Evolutionary conservation across 2,888 invertebrate genomes (phyloP), one percentile per base, ranked within the genome.

Genomic region (Nomada flava): DNA sequence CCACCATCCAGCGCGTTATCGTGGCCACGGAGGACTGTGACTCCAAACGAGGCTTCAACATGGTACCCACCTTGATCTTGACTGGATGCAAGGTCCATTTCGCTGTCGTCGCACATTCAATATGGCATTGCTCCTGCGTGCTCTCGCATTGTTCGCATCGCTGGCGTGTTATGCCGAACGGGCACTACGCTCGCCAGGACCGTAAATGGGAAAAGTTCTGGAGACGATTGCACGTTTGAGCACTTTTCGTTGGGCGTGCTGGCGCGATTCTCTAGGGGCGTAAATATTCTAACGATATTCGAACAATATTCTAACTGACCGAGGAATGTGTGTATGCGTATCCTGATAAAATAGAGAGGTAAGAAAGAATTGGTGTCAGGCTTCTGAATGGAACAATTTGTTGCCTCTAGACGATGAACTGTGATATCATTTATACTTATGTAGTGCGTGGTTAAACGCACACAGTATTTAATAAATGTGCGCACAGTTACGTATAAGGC

Each of bases 21-120:
- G 76, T 87, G 76, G 59, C 73, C 79, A 53, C 67, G 76, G 68
- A 76, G 79, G 76, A 83, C 75, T 59, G 77, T 78, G 79, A 68
- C 79, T 82, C 63, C 64, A 65, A 76, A 83, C 78, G 77, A 73
- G 76, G 76, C 82, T 83, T 5, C 80, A 70, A 70, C 67, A 63
- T 63, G 77, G 76, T 82, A 84, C 23, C 23, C 44, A 50, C 91
- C 91, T 91, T 91, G 91, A 91, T 91, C 91, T 91, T 91, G 91
- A 91, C 91, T 90, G 86, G 85, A 76, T 68, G 84, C 90, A 89
- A 91, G 91, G 89, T 84, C 85, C 83, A 78, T 68, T 82, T 82
- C 79, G 79, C 86, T 81, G 76, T 81, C 79, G 80, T 82, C 83
- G 78, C 60, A 36, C 77, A 60, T 75, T 77, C 76, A 62, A 69